phyloP scores from a whole-genome alignment of 2,797 vertebrate genomes.

The Argya squamiceps region DNA sequence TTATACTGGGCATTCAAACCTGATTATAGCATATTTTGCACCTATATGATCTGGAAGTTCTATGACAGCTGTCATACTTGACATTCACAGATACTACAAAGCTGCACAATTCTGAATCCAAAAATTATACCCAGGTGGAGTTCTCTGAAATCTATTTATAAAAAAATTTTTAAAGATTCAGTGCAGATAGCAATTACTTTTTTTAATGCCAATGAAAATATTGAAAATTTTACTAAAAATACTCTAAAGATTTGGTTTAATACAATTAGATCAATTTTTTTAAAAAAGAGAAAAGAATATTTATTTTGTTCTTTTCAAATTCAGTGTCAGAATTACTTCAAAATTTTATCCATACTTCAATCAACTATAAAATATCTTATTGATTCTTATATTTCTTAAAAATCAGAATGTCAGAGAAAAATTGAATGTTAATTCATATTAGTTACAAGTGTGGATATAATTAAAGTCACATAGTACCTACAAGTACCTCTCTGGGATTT shows the following conservation, averaged over 20 bases:
- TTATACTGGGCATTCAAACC: background rate
- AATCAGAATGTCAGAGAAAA: background rate
- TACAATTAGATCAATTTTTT: background rate
- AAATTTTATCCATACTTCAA: background rate
- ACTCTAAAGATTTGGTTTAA: background rate
- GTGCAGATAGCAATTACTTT: background rate
- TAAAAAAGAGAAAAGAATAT: accelerated
- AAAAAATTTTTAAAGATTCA: background rate
- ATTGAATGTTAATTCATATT: background rate
- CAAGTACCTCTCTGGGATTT: background rate
- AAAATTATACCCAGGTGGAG: background rate
- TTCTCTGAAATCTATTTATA: background rate
- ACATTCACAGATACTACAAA: background rate
- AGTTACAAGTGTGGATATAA: background rate
- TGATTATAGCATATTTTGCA: background rate
- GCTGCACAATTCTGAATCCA: background rate
- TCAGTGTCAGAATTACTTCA: background rate
- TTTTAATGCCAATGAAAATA: background rate
- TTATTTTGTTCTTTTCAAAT: background rate
- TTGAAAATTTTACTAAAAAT: background rate
- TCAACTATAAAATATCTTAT: background rate
- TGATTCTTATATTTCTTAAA: background rate
- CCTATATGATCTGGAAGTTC: background rate
- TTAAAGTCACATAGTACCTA: background rate
- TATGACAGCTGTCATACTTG: background rate